Evolutionary conservation across 2,888 invertebrate genomes (phyloP).

Genomic region (Leucophora obtusa): DNA sequence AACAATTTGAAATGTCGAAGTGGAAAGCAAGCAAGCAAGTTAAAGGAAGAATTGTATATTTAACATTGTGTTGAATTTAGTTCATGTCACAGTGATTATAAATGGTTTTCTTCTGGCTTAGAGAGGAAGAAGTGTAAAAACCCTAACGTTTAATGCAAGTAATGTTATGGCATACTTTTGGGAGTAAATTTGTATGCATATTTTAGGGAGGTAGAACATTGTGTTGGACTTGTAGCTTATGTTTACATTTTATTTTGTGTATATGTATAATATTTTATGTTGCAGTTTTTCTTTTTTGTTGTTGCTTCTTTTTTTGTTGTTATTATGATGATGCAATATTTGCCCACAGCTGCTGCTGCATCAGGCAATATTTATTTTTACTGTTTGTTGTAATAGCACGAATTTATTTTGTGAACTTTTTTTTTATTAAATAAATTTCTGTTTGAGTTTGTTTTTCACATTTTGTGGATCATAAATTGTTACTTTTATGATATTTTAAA

Average conservation of each 20-base stretch:
- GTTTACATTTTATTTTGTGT: background rate
- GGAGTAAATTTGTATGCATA: slow-evolving; percentile 13
- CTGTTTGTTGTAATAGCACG: background rate
- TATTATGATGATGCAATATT: slow-evolving; percentile 1
- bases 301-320: background rate
- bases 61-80: slow-evolving; percentile 15
- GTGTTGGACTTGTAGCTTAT: background rate
- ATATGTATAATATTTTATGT: slow-evolving; percentile 1
- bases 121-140: background rate
- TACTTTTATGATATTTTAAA: background rate
- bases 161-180: slow-evolving; percentile 39
- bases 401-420: background rate
- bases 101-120: slow-evolving; percentile 35
- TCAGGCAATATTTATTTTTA: slow-evolving; percentile 1
- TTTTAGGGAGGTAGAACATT: background rate
- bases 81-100: slow-evolving; percentile 45
- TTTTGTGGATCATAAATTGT: background rate
- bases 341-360: background rate
- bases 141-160: slow-evolving; percentile 32
- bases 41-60: background rate
- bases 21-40: background rate
- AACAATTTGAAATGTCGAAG: background rate
- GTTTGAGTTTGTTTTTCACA: background rate
- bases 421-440: background rate
- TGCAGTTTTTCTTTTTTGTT: slow-evolving; percentile 3